Conservation (phyloP, 2,113 vertebrate genomes). For the Sclerurus mexicanus region DNA sequence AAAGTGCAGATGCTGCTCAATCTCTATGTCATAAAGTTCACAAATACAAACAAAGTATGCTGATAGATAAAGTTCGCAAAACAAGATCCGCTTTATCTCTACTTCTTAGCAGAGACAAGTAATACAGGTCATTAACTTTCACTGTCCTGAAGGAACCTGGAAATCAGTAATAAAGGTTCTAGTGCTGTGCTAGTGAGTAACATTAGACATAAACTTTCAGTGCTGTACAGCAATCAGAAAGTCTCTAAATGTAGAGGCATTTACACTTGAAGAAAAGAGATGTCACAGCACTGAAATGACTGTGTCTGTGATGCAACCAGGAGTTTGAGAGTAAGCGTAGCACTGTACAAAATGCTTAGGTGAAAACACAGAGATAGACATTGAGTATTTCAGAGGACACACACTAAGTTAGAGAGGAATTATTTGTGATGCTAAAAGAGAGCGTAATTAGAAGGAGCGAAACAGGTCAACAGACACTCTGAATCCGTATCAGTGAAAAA, state of each 20-base stretch:
- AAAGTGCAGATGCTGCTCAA: background rate
- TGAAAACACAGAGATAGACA: background rate
- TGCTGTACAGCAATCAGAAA: background rate
- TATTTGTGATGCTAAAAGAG: background rate
- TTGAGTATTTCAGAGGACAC: background rate
- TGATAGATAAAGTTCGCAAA: background rate
- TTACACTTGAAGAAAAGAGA: background rate
- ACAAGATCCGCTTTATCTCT: background rate
- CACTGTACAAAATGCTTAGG: background rate
- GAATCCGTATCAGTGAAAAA: background rate
- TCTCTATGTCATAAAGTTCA: background rate
- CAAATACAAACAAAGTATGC: background rate
- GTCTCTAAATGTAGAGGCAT: background rate
- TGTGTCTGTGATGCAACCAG: background rate
- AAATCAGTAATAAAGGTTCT: background rate
- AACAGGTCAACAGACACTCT: background rate
- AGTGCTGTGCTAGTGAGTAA: background rate
- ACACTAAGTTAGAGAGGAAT: background rate
- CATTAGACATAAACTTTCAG: background rate
- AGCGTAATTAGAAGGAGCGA: background rate
- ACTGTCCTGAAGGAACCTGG: background rate
- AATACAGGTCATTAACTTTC: background rate
- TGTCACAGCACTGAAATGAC: background rate
- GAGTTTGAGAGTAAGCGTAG: fast-evolving
- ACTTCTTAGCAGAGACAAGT: background rate